A percentile compares a stretch with the other conserved stretches of the same genome.
Evolutionary conservation across 2,797 vertebrate genomes (phyloP).

Genomic region (Dicrostonyx torquatus): DNA sequence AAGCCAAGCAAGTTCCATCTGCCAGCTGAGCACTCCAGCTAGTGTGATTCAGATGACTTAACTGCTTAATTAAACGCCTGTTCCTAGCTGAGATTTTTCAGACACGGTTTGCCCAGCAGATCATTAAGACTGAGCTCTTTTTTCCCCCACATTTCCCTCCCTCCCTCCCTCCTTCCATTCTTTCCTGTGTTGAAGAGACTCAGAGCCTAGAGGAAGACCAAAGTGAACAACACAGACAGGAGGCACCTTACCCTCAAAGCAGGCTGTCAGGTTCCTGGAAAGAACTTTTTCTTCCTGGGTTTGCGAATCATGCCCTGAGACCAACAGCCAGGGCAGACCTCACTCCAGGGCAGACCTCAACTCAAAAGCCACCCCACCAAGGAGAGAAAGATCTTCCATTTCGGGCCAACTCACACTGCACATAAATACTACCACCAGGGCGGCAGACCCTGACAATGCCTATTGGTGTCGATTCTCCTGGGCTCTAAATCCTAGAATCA

Average conservation of each 20-base stretch:
- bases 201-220: neutral
- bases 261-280: neutral
- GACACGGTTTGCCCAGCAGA: neutral
- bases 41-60: neutral
- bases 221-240: neutral
- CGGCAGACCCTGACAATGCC: neutral
- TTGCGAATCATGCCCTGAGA: neutral
- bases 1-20: neutral
- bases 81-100: slow-evolving; percentile 5
- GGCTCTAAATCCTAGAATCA: neutral
- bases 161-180: too few relatives aligned
- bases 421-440: rapidly evolving
- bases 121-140: neutral
- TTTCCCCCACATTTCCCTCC: neutral
- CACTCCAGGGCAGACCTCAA: neutral
- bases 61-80: neutral
- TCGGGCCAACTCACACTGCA: neutral
- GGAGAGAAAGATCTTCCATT: neutral
- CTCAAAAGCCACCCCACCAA: neutral
- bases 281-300: too few relatives aligned
- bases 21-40: neutral
- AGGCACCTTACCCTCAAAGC: rapidly evolving
- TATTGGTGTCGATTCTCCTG: neutral
- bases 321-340: neutral
- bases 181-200: neutral